Conservation (phyloP, 2,113 vertebrate species). For the Turnix velox region DNA sequence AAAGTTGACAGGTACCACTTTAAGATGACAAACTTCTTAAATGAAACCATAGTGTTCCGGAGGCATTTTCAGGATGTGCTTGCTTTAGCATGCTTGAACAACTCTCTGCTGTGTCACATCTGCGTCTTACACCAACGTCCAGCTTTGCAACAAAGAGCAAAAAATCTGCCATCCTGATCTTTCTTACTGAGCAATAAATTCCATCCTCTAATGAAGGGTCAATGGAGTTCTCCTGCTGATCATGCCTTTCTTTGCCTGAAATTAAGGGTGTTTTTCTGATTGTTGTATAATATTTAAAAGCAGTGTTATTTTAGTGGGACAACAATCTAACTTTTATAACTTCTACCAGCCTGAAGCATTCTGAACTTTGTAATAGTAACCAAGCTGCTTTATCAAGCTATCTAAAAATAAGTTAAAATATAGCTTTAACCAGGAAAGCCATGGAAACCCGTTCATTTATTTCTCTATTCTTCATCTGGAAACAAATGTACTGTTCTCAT, state of each 20-base stretch:
- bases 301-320: neutral
- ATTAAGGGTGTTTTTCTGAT: neutral
- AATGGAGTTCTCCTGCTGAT: neutral
- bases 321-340: neutral
- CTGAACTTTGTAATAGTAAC: neutral
- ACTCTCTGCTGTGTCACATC: neutral
- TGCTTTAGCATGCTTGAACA: neutral
- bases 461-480: conserved; percentile 10
- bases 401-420: neutral
- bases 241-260: neutral
- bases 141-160: neutral
- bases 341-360: neutral
- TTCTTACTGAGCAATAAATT: neutral
- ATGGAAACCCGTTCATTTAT: neutral
- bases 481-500: conserved; percentile 28
- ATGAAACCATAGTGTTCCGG: neutral
- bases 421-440: neutral
- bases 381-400: neutral
- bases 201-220: neutral
- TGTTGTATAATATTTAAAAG: neutral
- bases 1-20: neutral
- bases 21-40: neutral
- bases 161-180: neutral
- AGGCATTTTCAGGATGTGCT: neutral
- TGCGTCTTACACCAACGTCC: neutral